Evolutionary conservation across 2,888 invertebrate species (phyloP).

Genomic region (Amaurobius ferox): DNA sequence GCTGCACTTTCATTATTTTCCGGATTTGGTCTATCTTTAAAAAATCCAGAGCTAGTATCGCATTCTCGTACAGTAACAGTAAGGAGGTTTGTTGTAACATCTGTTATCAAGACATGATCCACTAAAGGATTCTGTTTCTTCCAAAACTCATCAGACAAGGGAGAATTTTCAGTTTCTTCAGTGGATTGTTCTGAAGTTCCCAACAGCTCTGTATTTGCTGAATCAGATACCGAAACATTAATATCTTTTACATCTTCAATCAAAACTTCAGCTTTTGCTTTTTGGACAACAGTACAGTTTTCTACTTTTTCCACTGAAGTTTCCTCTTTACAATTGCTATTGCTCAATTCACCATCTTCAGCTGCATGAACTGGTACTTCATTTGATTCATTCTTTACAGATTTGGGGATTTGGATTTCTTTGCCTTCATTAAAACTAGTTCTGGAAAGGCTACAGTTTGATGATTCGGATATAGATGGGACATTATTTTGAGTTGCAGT

Average conservation of each 20-base stretch:
- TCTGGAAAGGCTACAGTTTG: conserved; percentile 34
- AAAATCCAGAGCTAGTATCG: conserved; percentile 95
- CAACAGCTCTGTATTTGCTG: neutral
- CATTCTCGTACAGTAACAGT: conserved; percentile 97
- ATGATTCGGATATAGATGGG: conserved; percentile 38
- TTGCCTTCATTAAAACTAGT: conserved; percentile 34
- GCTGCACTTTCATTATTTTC: conserved; percentile 19
- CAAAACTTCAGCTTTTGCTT: neutral
- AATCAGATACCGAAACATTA: neutral
- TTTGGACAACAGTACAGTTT: neutral
- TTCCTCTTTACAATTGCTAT: neutral
- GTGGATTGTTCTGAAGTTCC: conserved; percentile 10
- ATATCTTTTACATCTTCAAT: conserved; percentile 7
- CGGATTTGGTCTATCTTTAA: conserved; percentile 78
- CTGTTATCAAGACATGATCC: conserved; percentile 96
- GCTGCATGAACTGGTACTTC: neutral
- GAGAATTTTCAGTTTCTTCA: neutral
- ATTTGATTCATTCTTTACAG: neutral
- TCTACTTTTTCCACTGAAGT: neutral
- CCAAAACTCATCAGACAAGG: conserved; percentile 84
- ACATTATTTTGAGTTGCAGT: conserved; percentile 8
- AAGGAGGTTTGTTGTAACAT: conserved; percentile 95
- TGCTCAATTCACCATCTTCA: neutral
- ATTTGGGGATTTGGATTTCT: conserved; percentile 6
- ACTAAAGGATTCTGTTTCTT: conserved; percentile 79